These are phyloP conservation scores for Nomada fucata DNA, from an alignment of 2,888 invertebrate genomes.

Conservation along the genomic window DNA sequence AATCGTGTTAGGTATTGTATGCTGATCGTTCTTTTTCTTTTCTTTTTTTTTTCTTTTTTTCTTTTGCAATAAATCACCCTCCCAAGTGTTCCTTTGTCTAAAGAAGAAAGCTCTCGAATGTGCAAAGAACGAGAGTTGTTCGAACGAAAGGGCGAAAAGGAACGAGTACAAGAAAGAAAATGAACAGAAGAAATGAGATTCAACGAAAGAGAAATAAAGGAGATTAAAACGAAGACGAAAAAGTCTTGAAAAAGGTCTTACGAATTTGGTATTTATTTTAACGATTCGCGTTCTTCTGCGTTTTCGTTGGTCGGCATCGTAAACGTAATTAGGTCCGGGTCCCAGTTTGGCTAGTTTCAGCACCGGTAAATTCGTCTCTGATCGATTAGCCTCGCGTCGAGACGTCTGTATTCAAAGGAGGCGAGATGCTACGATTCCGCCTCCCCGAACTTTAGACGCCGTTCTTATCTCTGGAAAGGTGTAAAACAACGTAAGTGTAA, in stretches of 20 bases:
- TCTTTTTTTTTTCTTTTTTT: not conserved
- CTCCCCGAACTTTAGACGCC: constrained; percentile 68
- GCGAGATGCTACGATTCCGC: constrained; percentile 63
- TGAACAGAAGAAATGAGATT: not conserved
- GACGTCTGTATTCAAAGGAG: constrained; percentile 62
- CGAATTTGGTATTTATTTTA: constrained; percentile 61
- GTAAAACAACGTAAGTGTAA: constrained; percentile 67
- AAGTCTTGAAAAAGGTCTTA: constrained; percentile 59
- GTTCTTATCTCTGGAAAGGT: constrained; percentile 68
- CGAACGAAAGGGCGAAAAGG: not conserved
- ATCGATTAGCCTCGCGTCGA: constrained; percentile 62
- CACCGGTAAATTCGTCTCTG: constrained; percentile 67
- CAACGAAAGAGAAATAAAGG: not conserved
- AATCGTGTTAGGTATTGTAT: not conserved
- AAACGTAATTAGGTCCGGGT: constrained; percentile 64
- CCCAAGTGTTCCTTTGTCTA: constrained; percentile 40
- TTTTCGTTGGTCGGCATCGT: constrained; percentile 53
- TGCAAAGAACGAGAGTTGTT: not conserved
- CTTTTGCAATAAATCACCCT: not conserved
- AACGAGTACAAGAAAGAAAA: not conserved
- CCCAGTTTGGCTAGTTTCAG: constrained; percentile 60
- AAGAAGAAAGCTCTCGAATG: constrained; percentile 17
- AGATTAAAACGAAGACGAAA: constrained; percentile 1
- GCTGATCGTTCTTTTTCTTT: constrained; percentile 1
- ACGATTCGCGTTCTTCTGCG: constrained; percentile 66